Conservation (phyloP, 2,113 vertebrate species). For the Reinhardtius hippoglossoides region DNA sequence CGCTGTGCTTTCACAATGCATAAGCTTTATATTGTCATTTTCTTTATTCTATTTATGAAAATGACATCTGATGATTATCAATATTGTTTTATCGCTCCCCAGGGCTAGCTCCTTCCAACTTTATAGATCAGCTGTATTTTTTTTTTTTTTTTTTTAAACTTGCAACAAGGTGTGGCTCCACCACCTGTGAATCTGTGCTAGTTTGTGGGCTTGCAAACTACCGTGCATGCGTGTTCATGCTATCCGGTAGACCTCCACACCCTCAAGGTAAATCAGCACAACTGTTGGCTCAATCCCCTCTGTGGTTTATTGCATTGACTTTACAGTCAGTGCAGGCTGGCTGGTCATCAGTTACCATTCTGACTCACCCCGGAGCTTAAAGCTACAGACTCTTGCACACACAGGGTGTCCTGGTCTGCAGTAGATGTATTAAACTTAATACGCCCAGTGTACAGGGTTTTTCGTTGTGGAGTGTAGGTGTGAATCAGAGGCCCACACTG, state of each 20-base stretch:
- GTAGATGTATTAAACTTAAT: slow-evolving; percentile 15
- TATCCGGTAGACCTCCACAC: slow-evolving; percentile 54
- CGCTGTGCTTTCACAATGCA: too few relatives aligned
- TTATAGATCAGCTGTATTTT: not conserved
- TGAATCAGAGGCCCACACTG: slow-evolving; percentile 29
- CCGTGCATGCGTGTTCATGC: not conserved
- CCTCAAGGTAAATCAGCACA: slow-evolving; percentile 56
- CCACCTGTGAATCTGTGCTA: slow-evolving; percentile 8
- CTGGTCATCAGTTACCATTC: not conserved
- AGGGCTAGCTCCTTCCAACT: not conserved
- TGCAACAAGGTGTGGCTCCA: slow-evolving; percentile 39
- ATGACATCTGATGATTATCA: too few relatives aligned
- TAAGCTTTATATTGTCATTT: too few relatives aligned
- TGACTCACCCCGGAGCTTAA: slow-evolving; percentile 41
- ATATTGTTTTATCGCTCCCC: too few relatives aligned
- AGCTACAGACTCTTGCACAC: slow-evolving; percentile 15
- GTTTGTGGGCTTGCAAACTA: not conserved
- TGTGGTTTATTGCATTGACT: slow-evolving; percentile 27
- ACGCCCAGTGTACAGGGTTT: not conserved
- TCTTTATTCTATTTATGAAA: too few relatives aligned
- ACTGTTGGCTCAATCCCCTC: slow-evolving; percentile 13
- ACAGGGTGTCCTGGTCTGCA: slow-evolving; percentile 25
- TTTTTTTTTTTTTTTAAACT: not conserved
- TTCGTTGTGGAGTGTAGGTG: not conserved
- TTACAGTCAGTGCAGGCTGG: slow-evolving; percentile 33